These are phyloP conservation scores for Ennomos erosarius DNA, from an alignment of 2,888 invertebrate species.

Conservation along the genomic window DNA sequence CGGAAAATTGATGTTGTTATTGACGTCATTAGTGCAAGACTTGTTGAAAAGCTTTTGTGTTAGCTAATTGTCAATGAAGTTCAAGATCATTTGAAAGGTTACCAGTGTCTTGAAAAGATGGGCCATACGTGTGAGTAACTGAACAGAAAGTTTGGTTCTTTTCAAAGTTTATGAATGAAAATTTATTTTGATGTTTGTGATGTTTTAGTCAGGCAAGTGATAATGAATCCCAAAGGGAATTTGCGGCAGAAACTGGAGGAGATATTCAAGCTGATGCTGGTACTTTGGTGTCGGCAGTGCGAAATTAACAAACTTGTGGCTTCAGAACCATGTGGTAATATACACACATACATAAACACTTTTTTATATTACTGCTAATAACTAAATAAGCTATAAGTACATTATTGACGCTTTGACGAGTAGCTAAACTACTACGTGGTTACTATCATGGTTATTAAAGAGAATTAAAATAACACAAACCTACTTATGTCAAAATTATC, in stretches of 20 bases:
- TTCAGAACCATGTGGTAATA: slow-evolving; percentile 84
- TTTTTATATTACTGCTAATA: neutral
- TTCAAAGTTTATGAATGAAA: slow-evolving; percentile 17
- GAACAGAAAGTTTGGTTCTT: slow-evolving; percentile 13
- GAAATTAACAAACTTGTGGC: slow-evolving; percentile 88
- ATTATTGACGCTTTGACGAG: too few species aligned
- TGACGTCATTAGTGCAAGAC: slow-evolving; percentile 60
- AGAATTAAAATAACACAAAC: too few species aligned
- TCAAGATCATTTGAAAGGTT: slow-evolving; percentile 45
- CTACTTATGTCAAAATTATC: too few species aligned
- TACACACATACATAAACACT: neutral
- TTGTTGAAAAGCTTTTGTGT: slow-evolving; percentile 49
- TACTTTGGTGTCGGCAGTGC: slow-evolving; percentile 92
- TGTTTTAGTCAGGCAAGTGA: slow-evolving; percentile 72
- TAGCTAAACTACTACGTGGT: too few species aligned
- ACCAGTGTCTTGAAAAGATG: slow-evolving; percentile 53
- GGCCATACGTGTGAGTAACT: slow-evolving; percentile 66
- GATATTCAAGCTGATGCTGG: slow-evolving; percentile 91
- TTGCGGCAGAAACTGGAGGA: slow-evolving; percentile 89
- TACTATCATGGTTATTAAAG: too few species aligned
- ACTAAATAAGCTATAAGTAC: neutral
- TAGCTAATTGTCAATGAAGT: slow-evolving; percentile 47
- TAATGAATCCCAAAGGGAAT: slow-evolving; percentile 68
- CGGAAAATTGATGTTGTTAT: slow-evolving; percentile 41
- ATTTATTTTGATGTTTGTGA: slow-evolving; percentile 40